Evolutionary conservation across 2,113 vertebrate genomes (phyloP).

Genomic region (Callocephalon fimbriatum): DNA sequence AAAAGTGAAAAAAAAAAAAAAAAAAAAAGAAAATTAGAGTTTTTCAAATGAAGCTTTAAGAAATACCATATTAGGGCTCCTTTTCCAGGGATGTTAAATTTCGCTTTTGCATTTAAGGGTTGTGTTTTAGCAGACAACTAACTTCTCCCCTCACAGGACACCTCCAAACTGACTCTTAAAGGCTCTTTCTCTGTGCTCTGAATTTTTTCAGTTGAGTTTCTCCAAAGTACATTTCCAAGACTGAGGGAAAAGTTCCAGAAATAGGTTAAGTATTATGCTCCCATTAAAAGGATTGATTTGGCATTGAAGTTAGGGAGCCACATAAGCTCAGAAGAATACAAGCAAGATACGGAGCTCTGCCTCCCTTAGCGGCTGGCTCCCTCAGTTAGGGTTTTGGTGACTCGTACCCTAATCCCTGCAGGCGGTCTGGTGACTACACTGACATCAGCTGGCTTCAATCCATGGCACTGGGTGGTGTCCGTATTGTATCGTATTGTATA

Average conservation of each 20-base stretch:
- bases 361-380: not conserved
- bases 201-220: not conserved
- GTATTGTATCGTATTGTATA: accelerated
- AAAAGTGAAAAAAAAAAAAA: not conserved
- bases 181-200: not conserved
- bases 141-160: not conserved
- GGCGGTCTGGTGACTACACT: not conserved
- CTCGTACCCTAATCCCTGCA: not conserved
- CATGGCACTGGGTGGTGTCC: accelerated
- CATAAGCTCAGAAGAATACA: not conserved
- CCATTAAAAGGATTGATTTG: not conserved
- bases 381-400: not conserved
- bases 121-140: not conserved
- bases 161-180: not conserved
- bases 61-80: not conserved
- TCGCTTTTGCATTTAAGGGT: not conserved
- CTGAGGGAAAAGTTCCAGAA: not conserved
- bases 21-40: not conserved
- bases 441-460: not conserved
- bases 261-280: not conserved
- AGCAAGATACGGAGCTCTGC: not conserved
- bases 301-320: not conserved
- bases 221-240: not conserved
- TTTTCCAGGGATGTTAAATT: not conserved
- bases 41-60: not conserved